phyloP scores from a whole-genome alignment of 2,888 invertebrate genomes.

The Corythucha ciliata region DNA sequence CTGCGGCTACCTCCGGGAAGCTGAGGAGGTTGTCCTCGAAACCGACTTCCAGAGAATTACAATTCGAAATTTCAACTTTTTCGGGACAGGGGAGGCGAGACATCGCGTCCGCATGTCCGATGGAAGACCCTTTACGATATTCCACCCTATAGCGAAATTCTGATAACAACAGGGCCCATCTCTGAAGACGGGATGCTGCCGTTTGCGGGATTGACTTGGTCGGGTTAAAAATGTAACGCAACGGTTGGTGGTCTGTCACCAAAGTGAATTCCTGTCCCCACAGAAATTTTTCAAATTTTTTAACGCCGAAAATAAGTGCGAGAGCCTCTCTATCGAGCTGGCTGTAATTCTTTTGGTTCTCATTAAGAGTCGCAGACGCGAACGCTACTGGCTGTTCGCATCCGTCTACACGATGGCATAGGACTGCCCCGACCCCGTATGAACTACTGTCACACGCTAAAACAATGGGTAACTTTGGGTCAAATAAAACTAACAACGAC shows the following conservation, averaged over 20 bases:
- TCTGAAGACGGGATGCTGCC: neutral
- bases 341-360: neutral
- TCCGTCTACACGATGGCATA: constrained; percentile 26
- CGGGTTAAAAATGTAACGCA: constrained; percentile 4
- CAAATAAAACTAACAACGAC: constrained; percentile 35
- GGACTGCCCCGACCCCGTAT: constrained; percentile 33
- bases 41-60: too few relatives aligned
- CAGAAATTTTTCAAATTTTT: constrained; percentile 12
- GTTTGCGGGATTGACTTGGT: neutral
- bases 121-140: constrained; percentile 1
- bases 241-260: constrained; percentile 3
- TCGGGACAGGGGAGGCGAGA: neutral
- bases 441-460: constrained; percentile 36
- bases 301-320: constrained; percentile 10
- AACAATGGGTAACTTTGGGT: constrained; percentile 32
- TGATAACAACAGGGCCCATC: constrained; percentile 2
- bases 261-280: neutral
- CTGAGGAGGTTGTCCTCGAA: too few relatives aligned
- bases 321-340: constrained; percentile 4
- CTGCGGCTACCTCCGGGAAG: too few relatives aligned
- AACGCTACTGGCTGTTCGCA: constrained; percentile 6
- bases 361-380: neutral
- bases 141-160: neutral
- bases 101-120: neutral
- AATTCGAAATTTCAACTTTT: too few relatives aligned